Evolutionary conservation across 2,797 vertebrate species (phyloP).

Genomic region (Vipera latastei): DNA sequence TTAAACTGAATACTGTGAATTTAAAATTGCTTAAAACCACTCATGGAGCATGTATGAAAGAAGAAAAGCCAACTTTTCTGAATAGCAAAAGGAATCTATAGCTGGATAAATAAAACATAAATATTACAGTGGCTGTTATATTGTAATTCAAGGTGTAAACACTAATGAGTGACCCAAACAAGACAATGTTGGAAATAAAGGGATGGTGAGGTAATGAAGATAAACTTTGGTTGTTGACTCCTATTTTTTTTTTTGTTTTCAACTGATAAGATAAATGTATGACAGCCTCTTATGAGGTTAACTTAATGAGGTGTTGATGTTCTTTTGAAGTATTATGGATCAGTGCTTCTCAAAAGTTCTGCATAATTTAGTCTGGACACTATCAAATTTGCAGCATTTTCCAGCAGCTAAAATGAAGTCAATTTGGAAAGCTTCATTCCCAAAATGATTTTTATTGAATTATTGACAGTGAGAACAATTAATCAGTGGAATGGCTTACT

Average conservation of each 20-base stretch:
- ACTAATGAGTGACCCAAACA: not conserved
- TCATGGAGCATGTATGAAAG: not conserved
- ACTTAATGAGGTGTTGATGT: not conserved
- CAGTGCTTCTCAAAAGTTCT: conserved; percentile 8
- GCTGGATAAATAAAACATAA: not conserved
- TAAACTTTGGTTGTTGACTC: not conserved
- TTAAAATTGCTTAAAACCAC: not conserved
- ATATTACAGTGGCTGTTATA: not conserved
- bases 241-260: not conserved
- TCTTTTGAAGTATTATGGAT: not conserved
- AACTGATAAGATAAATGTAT: not conserved
- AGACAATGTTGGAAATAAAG: not conserved
- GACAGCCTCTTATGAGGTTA: conserved; percentile 27
- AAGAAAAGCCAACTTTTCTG: not conserved
- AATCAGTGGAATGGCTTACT: not conserved
- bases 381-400: conserved; percentile 42
- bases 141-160: not conserved
- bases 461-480: not conserved
- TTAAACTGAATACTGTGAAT: not conserved
- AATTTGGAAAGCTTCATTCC: conserved; percentile 63
- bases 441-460: conserved; percentile 66
- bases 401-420: conserved; percentile 43
- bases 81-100: not conserved
- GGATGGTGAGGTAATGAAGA: not conserved
- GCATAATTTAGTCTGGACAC: conserved; percentile 37